phyloP scores from a whole-genome alignment of 2,797 vertebrate species.

The Anabas testudineus region DNA sequence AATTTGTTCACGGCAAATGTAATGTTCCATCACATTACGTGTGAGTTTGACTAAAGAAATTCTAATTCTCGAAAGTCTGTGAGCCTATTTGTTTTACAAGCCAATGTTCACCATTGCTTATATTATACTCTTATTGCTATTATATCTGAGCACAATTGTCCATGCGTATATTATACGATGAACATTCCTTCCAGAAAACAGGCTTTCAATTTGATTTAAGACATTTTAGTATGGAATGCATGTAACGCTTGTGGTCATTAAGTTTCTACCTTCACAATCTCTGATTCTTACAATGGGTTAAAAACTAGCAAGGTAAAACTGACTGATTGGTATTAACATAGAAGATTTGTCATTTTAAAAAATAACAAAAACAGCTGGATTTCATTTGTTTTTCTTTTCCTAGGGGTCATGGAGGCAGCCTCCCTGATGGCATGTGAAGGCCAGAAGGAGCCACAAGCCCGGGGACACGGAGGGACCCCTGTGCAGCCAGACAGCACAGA shows the following conservation, averaged over 20 bases:
- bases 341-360: slow-evolving; percentile 4
- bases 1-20: not conserved
- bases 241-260: not conserved
- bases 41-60: not conserved
- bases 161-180: no score
- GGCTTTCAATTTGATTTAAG: not conserved
- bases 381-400: slow-evolving; percentile 45
- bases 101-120: no score
- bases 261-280: not conserved
- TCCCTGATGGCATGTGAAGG: slow-evolving; percentile 15
- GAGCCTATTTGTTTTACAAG: not conserved
- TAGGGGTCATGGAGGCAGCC: slow-evolving; percentile 53
- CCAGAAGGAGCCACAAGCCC: slow-evolving; percentile 40
- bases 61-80: not conserved
- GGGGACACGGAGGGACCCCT: slow-evolving; percentile 19
- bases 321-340: slow-evolving; percentile 1
- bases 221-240: no score
- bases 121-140: no score
- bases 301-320: slow-evolving; percentile 1
- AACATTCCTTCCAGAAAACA: no score
- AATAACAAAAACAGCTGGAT: slow-evolving; percentile 30
- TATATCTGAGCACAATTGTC: no score
- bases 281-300: not conserved
- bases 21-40: not conserved
- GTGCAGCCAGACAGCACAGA: slow-evolving; percentile 33